These are phyloP conservation scores for Gnatocerus cornutus DNA, from an alignment of 2,888 invertebrate species.

Conservation along the genomic window DNA sequence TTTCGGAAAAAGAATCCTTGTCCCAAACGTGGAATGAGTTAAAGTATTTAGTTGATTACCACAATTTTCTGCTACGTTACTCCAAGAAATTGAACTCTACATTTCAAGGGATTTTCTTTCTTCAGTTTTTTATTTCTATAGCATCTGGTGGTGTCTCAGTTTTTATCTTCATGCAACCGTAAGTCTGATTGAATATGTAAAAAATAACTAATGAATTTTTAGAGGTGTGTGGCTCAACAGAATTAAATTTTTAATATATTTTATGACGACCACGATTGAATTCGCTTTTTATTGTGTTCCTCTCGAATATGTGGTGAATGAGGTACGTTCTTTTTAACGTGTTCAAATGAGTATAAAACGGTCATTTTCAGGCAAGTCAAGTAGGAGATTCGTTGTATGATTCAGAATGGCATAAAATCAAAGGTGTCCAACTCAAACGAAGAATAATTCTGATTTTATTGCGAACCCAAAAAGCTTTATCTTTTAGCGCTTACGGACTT, in stretches of 20 bases:
- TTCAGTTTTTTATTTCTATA: slow-evolving; percentile 1
- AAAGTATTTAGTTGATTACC: slow-evolving; percentile 8
- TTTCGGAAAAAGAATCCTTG: neutral
- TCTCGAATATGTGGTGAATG: slow-evolving; percentile 7
- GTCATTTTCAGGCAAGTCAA: slow-evolving; percentile 10
- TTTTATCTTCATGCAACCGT: slow-evolving; percentile 18
- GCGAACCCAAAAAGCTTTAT: slow-evolving; percentile 8
- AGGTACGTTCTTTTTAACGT: neutral
- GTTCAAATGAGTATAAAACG: too few relatives aligned
- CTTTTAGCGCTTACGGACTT: slow-evolving; percentile 18
- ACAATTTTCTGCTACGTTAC: slow-evolving; percentile 21
- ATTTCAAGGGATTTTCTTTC: neutral
- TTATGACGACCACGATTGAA: neutral
- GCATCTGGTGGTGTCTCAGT: slow-evolving; percentile 1
- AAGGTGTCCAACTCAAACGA: neutral
- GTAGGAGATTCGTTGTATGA: slow-evolving; percentile 8
- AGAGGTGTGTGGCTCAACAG: slow-evolving; percentile 17
- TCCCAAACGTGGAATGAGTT: slow-evolving; percentile 5
- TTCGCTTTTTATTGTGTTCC: slow-evolving; percentile 18
- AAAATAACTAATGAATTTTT: neutral
- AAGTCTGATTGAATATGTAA: neutral
- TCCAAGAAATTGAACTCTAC: slow-evolving; percentile 6
- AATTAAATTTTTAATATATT: slow-evolving; percentile 16
- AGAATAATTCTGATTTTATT: slow-evolving; percentile 1
- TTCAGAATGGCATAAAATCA: slow-evolving; percentile 9